These are phyloP conservation scores for Thermophis baileyi DNA, from an alignment of 2,113 vertebrate species.

Conservation along the genomic window DNA sequence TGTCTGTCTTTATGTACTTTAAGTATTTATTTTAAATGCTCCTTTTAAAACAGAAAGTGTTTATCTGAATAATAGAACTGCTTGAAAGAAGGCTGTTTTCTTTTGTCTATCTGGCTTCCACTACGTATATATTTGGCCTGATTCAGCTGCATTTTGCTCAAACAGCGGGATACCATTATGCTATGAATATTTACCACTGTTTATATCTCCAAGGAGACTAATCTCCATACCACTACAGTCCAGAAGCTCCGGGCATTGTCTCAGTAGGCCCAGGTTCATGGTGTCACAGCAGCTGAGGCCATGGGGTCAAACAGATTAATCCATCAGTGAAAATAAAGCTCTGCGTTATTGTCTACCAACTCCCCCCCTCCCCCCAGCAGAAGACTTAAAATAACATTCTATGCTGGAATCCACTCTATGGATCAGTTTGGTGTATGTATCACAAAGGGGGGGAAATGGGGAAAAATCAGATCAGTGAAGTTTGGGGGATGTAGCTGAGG, in stretches of 20 bases:
- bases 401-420: not conserved
- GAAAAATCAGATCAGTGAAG: not conserved
- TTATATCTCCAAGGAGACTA: constrained; percentile 71
- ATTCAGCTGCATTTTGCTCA: constrained; percentile 47
- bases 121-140: constrained; percentile 38
- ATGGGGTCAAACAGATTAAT: constrained; percentile 56
- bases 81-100: constrained; percentile 46
- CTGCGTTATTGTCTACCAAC: constrained; percentile 45
- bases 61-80: constrained; percentile 40
- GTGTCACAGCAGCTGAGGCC: constrained; percentile 69
- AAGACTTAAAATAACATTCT: constrained; percentile 42
- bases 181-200: constrained; percentile 64
- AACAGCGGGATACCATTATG: constrained; percentile 45
- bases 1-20: constrained; percentile 20
- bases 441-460: not conserved
- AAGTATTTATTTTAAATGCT: constrained; percentile 18
- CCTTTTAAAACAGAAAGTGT: constrained; percentile 38
- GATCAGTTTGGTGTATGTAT: not conserved
- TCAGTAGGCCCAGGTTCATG: constrained; percentile 60
- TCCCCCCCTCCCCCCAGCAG: not conserved
- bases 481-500: not conserved
- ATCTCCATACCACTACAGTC: constrained; percentile 63
- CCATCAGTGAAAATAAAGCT: constrained; percentile 32
- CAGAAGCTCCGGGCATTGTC: constrained; percentile 63
- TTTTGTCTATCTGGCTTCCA: constrained; percentile 38